These are phyloP conservation scores for Drosophila lacertosa DNA, from an alignment of 1,140 invertebrate species.

Conservation along the genomic window DNA sequence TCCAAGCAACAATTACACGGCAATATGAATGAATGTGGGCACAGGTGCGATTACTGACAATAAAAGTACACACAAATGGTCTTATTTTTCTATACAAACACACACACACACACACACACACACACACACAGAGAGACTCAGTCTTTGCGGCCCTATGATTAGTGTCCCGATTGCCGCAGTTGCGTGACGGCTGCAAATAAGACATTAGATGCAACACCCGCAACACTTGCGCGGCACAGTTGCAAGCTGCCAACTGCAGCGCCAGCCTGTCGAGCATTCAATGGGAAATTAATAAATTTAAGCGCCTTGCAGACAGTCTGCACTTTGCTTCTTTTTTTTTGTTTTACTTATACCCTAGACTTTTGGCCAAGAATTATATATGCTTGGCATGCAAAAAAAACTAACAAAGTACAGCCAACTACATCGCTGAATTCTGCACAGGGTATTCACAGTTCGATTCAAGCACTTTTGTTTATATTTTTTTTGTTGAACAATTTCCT, in stretches of 20 bases:
- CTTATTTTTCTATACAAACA: too few relatives aligned
- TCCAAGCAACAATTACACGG: slow-evolving; percentile 20
- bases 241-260: slow-evolving; percentile 6
- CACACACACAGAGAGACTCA: too few relatives aligned
- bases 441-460: too few relatives aligned
- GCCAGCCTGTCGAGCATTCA: slow-evolving; percentile 11
- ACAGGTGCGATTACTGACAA: slow-evolving; percentile 34
- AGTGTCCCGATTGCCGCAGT: slow-evolving; percentile 53
- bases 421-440: too few relatives aligned
- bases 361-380: too few relatives aligned
- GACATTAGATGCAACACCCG: slow-evolving; percentile 49
- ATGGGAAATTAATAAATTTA: slow-evolving; percentile 55
- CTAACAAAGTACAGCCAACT: too few relatives aligned
- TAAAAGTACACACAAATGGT: slow-evolving; percentile 4
- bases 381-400: too few relatives aligned
- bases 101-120: too few relatives aligned
- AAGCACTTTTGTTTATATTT: too few relatives aligned
- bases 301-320: slow-evolving; percentile 48
- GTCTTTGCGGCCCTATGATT: slow-evolving; percentile 66
- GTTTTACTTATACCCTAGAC: too few relatives aligned
- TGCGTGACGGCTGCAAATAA: slow-evolving; percentile 62
- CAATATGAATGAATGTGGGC: slow-evolving; percentile 21
- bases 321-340: slow-evolving; percentile 12
- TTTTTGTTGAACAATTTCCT: too few relatives aligned
- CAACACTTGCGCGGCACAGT: slow-evolving; percentile 19